Percentiles rank a stretch among this genome's conserved stretches.
Conservation (phyloP, 2,113 vertebrate genomes). For the Perca fluviatilis region DNA sequence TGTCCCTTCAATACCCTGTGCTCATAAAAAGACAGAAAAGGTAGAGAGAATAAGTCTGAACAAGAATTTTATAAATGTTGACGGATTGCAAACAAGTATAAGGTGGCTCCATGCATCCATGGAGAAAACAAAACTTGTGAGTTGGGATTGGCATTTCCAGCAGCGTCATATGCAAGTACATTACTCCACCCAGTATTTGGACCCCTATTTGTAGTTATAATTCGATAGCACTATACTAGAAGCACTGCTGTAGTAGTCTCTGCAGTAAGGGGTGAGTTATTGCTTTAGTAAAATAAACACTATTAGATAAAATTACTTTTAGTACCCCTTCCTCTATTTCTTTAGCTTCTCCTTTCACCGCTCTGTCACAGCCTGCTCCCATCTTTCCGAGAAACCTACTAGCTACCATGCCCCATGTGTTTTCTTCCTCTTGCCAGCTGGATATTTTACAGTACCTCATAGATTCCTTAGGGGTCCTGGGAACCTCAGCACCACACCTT, state of each 20-base stretch:
- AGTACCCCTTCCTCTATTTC: constrained; percentile 24
- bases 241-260: not conserved
- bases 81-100: not conserved
- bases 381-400: constrained; percentile 13
- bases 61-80: not conserved
- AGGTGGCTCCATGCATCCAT: not conserved
- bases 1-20: constrained; percentile 96
- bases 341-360: constrained; percentile 60
- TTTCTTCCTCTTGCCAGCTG: constrained; percentile 36
- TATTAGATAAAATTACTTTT: constrained; percentile 14
- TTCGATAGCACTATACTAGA: not conserved
- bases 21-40: constrained; percentile 13
- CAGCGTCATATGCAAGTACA: not conserved
- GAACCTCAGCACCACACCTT: constrained; percentile 32
- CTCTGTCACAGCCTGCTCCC: constrained; percentile 53
- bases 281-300: constrained; percentile 34
- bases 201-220: not conserved
- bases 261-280: not conserved
- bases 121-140: not conserved
- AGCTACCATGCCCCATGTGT: constrained; percentile 30
- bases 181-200: not conserved
- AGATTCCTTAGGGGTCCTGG: constrained; percentile 45
- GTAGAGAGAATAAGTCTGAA: not conserved
- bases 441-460: constrained; percentile 34
- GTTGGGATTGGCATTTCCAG: not conserved